Base-by-base conservation (phyloP, 2,797 vertebrate species). In the Rhynchonycteris naso region DNA sequence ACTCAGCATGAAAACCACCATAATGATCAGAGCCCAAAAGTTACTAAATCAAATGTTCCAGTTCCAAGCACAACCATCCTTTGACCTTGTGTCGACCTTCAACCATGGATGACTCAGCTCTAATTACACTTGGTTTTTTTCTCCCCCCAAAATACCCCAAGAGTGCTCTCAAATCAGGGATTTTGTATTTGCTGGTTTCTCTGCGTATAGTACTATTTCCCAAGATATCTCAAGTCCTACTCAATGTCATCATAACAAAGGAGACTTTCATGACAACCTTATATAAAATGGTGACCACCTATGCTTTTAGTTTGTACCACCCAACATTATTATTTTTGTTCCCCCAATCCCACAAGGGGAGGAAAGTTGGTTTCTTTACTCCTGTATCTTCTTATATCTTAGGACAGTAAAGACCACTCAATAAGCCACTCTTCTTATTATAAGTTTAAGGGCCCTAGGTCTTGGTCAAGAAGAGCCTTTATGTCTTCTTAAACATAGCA, bases 121-220 rank as follows among this genome's bases (percentile, higher is more conserved):
- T 3, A 21, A 4, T 18, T 58, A 28, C 5, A 72, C 1, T 9
- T 3, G 2, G 0, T n/a, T n/a, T 28, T 7, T 22, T 14, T 61
- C 28, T 10, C 26, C n/a, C 14, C 52, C 14, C 52, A 22, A n/a
- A 71, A 59, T 19, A 47, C 30, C 26, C 13, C 26, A 87, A 61
- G 21, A 83, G 3, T 47, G 5, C 13, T 58, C 54, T 61, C 22
- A n/a, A 71, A 1, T 65, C 8, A 80, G 5, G 28, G 22, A 71
- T 83, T 54, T 82, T 33, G n/a, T 50, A 35, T 4, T 88, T 24
- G 3, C 1, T 43, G 5, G 18, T 76, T 92, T 59, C 22, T 90
- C 33, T 65, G 11, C 11, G 15, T 6, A 10, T 14, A 16, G 10
- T 12, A 71, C 21, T 33, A 15, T 66, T 54, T 69, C 7, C 28